phyloP scores from a whole-genome alignment of 1,140 invertebrate genomes.

The Trinorchestia longiramus region DNA sequence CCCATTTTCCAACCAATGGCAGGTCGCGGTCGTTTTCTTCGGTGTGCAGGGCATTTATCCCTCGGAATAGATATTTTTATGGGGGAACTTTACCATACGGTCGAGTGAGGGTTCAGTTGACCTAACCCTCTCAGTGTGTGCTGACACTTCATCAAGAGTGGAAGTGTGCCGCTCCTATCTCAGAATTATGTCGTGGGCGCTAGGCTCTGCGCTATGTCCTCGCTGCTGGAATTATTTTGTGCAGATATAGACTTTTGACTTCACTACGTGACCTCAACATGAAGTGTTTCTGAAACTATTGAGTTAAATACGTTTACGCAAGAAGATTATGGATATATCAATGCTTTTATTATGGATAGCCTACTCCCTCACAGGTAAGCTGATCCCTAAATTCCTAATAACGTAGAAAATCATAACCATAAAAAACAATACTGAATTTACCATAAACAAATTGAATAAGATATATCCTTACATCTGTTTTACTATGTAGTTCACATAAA shows the following conservation, averaged over 20 bases:
- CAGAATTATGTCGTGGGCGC: background rate
- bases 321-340: constrained; percentile 16
- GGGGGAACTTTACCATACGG: constrained; percentile 46
- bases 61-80: constrained; percentile 45
- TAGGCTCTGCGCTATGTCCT: background rate
- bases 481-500: no score
- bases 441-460: no score
- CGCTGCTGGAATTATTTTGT: background rate
- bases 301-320: background rate
- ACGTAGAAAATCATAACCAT: background rate
- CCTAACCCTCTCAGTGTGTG: constrained; percentile 47
- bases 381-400: background rate
- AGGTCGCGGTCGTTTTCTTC: background rate
- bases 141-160: constrained; percentile 37
- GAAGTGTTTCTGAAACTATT: background rate
- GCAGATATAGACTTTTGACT: background rate
- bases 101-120: constrained; percentile 20
- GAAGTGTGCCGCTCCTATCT: background rate
- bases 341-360: background rate
- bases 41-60: constrained; percentile 36
- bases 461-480: no score
- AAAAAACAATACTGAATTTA: no score
- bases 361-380: background rate
- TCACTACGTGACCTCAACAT: background rate
- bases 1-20: background rate